These are phyloP conservation scores for Fukomys damarensis DNA, from an alignment of 2,113 vertebrate genomes.

Conservation along the genomic window DNA sequence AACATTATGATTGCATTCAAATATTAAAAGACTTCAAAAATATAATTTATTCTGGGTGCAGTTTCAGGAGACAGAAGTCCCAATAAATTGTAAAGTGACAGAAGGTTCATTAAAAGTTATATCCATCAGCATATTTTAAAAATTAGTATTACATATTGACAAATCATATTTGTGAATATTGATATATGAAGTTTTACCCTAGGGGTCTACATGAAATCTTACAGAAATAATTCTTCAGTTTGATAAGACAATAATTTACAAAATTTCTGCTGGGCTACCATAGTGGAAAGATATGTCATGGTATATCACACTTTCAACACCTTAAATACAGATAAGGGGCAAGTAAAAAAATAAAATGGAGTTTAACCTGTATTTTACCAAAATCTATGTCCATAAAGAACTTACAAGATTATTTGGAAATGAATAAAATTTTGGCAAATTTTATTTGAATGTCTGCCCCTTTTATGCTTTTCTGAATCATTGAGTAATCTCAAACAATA, in stretches of 20 bases:
- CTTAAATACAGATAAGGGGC: not conserved
- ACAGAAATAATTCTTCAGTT: not conserved
- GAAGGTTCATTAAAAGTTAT: not conserved
- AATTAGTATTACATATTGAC: not conserved
- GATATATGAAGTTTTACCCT: not conserved
- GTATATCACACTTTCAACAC: not conserved
- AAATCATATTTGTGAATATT: not conserved
- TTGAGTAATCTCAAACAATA: not conserved
- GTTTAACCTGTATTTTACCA: not conserved
- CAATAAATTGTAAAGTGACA: not conserved
- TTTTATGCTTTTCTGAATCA: conserved; percentile 26
- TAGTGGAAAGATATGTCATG: not conserved
- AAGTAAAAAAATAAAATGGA: not conserved
- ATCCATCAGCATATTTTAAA: not conserved
- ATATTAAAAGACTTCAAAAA: not conserved
- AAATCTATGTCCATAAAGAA: not conserved
- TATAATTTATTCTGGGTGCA: not conserved
- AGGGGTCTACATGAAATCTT: not conserved
- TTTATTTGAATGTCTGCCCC: not conserved
- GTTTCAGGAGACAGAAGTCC: not conserved
- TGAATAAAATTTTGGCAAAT: not conserved
- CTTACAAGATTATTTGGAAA: not conserved
- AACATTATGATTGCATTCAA: not conserved
- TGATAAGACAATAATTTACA: not conserved
- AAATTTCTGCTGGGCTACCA: not conserved